These are phyloP conservation scores for Cynocephalus volans DNA, from an alignment of 2,113 vertebrate species.

Conservation along the genomic window DNA sequence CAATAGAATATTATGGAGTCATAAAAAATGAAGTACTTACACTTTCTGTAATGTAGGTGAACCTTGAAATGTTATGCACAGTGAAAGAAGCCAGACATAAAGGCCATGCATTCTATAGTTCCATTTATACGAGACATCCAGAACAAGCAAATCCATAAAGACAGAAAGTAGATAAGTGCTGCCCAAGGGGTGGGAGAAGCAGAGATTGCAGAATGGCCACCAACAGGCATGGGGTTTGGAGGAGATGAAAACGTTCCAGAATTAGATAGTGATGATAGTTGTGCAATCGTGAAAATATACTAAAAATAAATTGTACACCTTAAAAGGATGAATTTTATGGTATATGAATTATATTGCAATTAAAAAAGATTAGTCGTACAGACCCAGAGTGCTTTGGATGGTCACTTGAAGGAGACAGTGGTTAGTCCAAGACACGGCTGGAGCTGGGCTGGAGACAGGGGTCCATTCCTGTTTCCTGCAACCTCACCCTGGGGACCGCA, in stretches of 20 bases:
- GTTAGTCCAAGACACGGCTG: too few relatives aligned
- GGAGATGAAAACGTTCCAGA: background rate
- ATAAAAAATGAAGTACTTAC: background rate
- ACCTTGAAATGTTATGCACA: background rate
- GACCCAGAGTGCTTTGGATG: background rate
- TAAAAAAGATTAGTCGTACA: background rate
- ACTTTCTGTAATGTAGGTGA: background rate
- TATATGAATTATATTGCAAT: background rate
- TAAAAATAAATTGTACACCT: background rate
- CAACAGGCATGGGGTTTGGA: fast-evolving
- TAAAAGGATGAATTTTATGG: background rate
- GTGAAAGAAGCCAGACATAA: background rate
- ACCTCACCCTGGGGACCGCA: background rate
- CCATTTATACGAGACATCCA: background rate
- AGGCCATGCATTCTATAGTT: background rate
- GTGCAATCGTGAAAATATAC: fast-evolving
- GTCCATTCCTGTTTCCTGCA: too few relatives aligned
- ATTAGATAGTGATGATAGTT: background rate
- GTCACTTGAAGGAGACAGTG: background rate
- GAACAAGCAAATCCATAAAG: background rate
- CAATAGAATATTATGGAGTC: background rate
- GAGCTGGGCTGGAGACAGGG: background rate
- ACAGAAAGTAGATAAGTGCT: background rate
- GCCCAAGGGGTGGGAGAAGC: background rate
- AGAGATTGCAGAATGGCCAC: fast-evolving